phyloP scores from a whole-genome alignment of 2,113 vertebrate species.

The Montifringilla adamsi region DNA sequence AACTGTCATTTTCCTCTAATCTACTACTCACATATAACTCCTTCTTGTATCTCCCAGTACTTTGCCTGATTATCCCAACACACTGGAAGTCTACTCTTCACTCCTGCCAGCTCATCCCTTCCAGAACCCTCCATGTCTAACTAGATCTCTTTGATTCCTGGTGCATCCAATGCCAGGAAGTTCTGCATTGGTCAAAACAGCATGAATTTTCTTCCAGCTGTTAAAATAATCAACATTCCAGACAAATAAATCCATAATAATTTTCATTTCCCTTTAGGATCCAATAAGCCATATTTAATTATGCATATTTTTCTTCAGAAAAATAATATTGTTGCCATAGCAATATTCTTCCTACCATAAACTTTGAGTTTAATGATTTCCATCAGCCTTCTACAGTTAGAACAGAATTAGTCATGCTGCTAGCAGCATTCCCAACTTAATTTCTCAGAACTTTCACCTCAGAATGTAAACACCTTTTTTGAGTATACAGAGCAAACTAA shows the following conservation, averaged over 20 bases:
- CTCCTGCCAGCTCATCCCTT: background rate
- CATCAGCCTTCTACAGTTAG: slow-evolving; percentile 26
- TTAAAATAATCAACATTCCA: slow-evolving; percentile 51
- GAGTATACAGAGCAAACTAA: background rate
- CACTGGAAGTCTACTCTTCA: background rate
- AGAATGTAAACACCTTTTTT: background rate
- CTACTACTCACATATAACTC: background rate
- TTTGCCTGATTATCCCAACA: background rate
- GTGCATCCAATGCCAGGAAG: background rate
- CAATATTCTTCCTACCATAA: slow-evolving; percentile 40
- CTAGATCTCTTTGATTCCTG: background rate
- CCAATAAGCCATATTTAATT: slow-evolving; percentile 52
- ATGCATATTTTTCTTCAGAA: slow-evolving; percentile 58
- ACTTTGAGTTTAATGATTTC: slow-evolving; percentile 54
- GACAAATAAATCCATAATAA: slow-evolving; percentile 58
- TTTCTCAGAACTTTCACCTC: background rate
- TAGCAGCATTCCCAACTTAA: background rate
- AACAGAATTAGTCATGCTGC: slow-evolving; percentile 12
- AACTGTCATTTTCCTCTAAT: background rate
- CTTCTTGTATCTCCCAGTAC: background rate
- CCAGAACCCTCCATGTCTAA: background rate
- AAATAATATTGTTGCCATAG: slow-evolving; percentile 60
- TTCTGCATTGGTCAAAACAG: background rate
- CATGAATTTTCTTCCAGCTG: slow-evolving; percentile 22
- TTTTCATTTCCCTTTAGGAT: slow-evolving; percentile 59